phyloP scores from a whole-genome alignment of 2,113 vertebrate genomes.

The Ailurus styani region DNA sequence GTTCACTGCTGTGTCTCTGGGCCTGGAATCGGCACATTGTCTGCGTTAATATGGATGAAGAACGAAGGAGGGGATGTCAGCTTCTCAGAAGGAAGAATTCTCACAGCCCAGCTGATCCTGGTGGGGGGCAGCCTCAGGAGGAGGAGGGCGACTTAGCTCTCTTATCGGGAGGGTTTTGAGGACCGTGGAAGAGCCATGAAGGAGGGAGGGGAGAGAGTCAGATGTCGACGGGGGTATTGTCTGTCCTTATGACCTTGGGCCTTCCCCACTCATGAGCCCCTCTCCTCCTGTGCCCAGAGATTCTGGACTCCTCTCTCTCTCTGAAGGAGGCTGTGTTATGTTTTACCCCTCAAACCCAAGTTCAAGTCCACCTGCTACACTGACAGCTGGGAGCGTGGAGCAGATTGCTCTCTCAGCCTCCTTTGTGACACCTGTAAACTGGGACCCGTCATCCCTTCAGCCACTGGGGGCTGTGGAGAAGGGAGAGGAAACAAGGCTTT shows the following conservation, averaged over 20 bases:
- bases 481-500: background rate
- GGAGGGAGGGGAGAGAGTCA: no score
- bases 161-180: background rate
- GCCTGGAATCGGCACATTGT: background rate
- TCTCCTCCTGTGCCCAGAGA: background rate
- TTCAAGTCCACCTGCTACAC: no score
- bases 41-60: fast-evolving
- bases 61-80: background rate
- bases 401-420: background rate
- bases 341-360: background rate
- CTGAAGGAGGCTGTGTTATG: background rate
- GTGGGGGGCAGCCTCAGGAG: background rate
- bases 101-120: background rate
- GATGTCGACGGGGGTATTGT: background rate
- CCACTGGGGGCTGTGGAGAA: background rate
- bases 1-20: background rate
- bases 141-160: background rate
- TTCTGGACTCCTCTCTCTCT: background rate
- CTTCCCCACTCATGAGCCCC: background rate
- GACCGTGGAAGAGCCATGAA: background rate
- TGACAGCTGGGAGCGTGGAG: background rate
- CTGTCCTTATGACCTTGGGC: background rate
- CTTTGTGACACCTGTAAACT: background rate
- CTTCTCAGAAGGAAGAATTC: background rate
- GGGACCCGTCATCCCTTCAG: background rate